Conservation (phyloP, 2,888 invertebrate genomes). For the Pocota personata region DNA sequence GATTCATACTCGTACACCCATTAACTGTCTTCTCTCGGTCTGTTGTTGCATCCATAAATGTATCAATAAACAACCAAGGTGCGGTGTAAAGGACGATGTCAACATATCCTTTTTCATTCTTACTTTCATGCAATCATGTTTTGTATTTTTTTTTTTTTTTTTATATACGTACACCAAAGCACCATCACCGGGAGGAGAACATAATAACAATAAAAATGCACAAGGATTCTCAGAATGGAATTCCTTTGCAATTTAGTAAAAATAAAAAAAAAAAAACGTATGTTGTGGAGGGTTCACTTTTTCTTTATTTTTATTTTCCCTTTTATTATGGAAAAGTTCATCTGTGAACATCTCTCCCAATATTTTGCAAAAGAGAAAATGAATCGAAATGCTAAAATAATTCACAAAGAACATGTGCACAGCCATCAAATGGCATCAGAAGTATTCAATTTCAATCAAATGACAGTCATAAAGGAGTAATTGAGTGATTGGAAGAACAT, state of each 20-base stretch:
- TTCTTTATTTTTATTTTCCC: slow-evolving; percentile 33
- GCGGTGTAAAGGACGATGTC: slow-evolving; percentile 61
- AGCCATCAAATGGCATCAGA: slow-evolving; percentile 44
- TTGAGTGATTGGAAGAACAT: slow-evolving; percentile 70
- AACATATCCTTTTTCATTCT: slow-evolving; percentile 52
- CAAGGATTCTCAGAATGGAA: slow-evolving; percentile 42
- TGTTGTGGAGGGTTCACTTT: background rate
- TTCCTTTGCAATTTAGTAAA: slow-evolving; percentile 64
- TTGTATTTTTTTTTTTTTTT: slow-evolving; percentile 7
- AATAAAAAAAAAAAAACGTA: slow-evolving; percentile 28
- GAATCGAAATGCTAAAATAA: slow-evolving; percentile 41
- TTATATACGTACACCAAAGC: background rate
- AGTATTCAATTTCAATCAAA: slow-evolving; percentile 69
- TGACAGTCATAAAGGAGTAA: slow-evolving; percentile 72
- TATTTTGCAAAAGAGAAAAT: slow-evolving; percentile 27
- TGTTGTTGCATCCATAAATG: slow-evolving; percentile 71
- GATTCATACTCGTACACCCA: slow-evolving; percentile 24
- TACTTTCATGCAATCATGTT: slow-evolving; percentile 32
- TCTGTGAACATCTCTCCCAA: slow-evolving; percentile 29
- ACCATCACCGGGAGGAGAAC: slow-evolving; percentile 16
- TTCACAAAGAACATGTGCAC: slow-evolving; percentile 35
- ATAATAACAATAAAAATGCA: slow-evolving; percentile 68
- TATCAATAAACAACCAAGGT: slow-evolving; percentile 71
- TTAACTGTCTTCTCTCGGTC: slow-evolving; percentile 47
- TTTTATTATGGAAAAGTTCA: slow-evolving; percentile 47